Evolutionary conservation across 2,113 vertebrate species (phyloP).

Genomic region (Trochalopteron elliotii): DNA sequence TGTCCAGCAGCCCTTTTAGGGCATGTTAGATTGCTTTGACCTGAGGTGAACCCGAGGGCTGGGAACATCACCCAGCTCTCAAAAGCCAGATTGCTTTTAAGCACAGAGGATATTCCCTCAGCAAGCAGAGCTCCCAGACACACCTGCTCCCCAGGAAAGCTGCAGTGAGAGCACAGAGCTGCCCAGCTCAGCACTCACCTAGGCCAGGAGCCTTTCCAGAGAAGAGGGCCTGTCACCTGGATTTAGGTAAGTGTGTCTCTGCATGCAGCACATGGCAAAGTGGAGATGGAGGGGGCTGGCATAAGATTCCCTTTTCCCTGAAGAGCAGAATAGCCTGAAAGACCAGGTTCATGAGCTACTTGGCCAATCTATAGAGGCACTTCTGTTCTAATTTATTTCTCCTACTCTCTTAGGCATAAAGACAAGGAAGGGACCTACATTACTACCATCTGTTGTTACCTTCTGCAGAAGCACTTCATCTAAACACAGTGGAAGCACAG

Average conservation of each 20-base stretch:
- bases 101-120: not conserved
- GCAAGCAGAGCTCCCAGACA: not conserved
- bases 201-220: not conserved
- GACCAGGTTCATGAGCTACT: not conserved
- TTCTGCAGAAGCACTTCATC: constrained; percentile 7
- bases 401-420: not conserved
- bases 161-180: not conserved
- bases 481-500: not conserved
- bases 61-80: constrained; percentile 5
- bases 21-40: constrained; percentile 48
- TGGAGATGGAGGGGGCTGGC: not conserved
- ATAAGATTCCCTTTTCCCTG: not conserved
- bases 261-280: not conserved
- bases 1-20: not conserved
- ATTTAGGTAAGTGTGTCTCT: not conserved
- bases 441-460: constrained; percentile 21
- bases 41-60: constrained; percentile 13
- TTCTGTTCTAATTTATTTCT: not conserved
- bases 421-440: not conserved
- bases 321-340: not conserved
- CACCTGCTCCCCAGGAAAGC: not conserved
- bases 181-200: not conserved
- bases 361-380: not conserved
- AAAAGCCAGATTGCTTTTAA: constrained; percentile 23
- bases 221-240: not conserved